Evolutionary conservation across 1,140 invertebrate genomes (phyloP), one percentile per base, ranked within the genome.

Genomic region (Papilio machaon): DNA sequence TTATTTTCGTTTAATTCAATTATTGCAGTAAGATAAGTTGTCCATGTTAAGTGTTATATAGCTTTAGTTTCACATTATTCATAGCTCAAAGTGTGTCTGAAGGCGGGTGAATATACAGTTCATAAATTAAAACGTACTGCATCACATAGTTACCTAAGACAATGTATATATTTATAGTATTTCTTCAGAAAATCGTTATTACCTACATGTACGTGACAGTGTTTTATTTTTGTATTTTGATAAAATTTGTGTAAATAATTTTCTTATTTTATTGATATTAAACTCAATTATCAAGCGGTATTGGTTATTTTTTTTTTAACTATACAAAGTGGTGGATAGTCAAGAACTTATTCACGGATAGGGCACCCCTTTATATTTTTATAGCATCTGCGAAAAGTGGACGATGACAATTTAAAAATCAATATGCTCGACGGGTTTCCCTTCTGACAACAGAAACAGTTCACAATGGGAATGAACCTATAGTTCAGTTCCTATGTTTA

Each of bases 181-280:
- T 86, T 89, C 89, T 87, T 89, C 86, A 88, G 83, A 89, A 78
- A 87, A 86, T 89, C 84, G 88, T 92, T 91, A 92, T 89, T 90
- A 91, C 86, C 87, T 93, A 89, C 87, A 88, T 92, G 91, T 93
- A 92, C 88, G 92, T 94, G 92, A 93, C 92, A 94, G 91, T 94
- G 91, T 94, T 94, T 94, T 94, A 94, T 93, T 94, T 94, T 94
- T 94, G 92, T 94, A 94, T 94, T 94, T 94, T 94, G 92, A 94
- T 94, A 94, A 94, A 92, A 92, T 94, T 93, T 92, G 92, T 94
- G 92, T 94, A 94, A 93, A 94, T 94, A 94, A 91, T 94, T 93
- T 93, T 94, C 93, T 94, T 94, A 94, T 94, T 94, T 94, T 94
- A 94, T 94, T 94, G 93, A 94, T 94, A 94, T 93, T 94, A 94